Evolutionary conservation across 2,888 invertebrate species (phyloP), one percentile per base, ranked within the genome.

Genomic region (Polydrusus pterygomalis): DNA sequence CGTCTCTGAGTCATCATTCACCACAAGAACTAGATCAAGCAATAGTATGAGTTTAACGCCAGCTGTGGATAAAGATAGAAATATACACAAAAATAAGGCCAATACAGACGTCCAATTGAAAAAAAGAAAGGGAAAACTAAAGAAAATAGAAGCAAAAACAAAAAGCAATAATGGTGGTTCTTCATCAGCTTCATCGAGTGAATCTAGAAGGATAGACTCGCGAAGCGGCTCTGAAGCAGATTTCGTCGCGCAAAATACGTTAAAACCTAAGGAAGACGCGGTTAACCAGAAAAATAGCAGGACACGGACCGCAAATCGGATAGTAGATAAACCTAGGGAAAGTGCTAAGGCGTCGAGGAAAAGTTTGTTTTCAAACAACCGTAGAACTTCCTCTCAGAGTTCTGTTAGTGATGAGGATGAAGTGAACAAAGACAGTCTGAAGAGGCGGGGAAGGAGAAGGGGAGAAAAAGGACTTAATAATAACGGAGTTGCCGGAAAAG

Each of bases 331-430:
- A 17, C 13, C 6, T n/a, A 18, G 18, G 17, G 18, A 51, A 20
- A 51, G 17, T 18, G 1, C 18, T 0, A 51, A 3, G 18, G 11
- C 10, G 3, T 10, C 20, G 10, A 51, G 18, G 9, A 51, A 20
- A 51, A 20, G 8, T 51, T 18, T 51, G 51, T 3, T 20, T 8
- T 11, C 10, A 0, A 51, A 51, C 18, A 51, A 20, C 51, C n/a
- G 8, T 17, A 51, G 51, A 18, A 18, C 20, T 10, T 9, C 17
- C 6, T 51, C 51, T 20, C 51, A 51, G 13, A 51, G 51, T 20
- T 51, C 51, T 20, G 51, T 13, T 51, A 51, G 20, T 20, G 51
- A 51, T 20, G 51, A 18, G 20, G 51, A 51, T 18, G 51, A 51
- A 49, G 17, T n/a, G 8, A 49, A 9, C 47, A 15, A 17, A 20